Evolutionary conservation across 2,888 invertebrate genomes (phyloP).

Genomic region (Nymphalis polychloros): DNA sequence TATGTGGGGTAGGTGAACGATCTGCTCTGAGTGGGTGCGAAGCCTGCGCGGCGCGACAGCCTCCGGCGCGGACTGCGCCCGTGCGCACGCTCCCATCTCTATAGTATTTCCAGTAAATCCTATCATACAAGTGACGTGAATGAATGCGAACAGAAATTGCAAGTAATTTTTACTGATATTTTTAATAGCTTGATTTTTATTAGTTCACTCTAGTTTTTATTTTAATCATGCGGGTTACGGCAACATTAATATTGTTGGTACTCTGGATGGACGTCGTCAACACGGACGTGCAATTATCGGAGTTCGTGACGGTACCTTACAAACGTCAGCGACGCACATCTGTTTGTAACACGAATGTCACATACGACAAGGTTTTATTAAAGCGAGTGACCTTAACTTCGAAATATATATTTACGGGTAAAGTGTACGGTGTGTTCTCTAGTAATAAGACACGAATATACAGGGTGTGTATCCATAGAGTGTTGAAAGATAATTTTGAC

Average conservation of each 20-base stretch:
- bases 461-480: slow-evolving; percentile 69
- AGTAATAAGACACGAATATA: slow-evolving; percentile 56
- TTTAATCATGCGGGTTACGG: slow-evolving; percentile 51
- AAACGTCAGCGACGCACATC: slow-evolving; percentile 45
- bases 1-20: slow-evolving; percentile 78
- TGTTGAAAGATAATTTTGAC: slow-evolving; percentile 71
- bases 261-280: slow-evolving; percentile 48
- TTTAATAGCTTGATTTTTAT: slow-evolving; percentile 27
- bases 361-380: slow-evolving; percentile 58
- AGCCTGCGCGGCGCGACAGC: slow-evolving; percentile 59
- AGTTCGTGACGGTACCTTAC: slow-evolving; percentile 34
- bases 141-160: slow-evolving; percentile 22
- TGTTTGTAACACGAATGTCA: slow-evolving; percentile 51
- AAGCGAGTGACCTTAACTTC: slow-evolving; percentile 63
- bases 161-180: slow-evolving; percentile 20
- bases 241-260: slow-evolving; percentile 51
- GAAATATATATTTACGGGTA: slow-evolving; percentile 71
- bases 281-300: slow-evolving; percentile 47
- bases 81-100: slow-evolving; percentile 67
- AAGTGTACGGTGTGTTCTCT: slow-evolving; percentile 59
- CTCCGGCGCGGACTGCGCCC: slow-evolving; percentile 66
- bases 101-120: slow-evolving; percentile 34
- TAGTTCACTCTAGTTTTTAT: slow-evolving; percentile 20
- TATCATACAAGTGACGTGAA: slow-evolving; percentile 34
- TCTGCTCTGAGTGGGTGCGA: slow-evolving; percentile 74